A percentile compares a stretch with the other conserved stretches of the same genome.
phyloP scores from a whole-genome alignment of 1,140 invertebrate genomes.

The Aplysia californica region DNA sequence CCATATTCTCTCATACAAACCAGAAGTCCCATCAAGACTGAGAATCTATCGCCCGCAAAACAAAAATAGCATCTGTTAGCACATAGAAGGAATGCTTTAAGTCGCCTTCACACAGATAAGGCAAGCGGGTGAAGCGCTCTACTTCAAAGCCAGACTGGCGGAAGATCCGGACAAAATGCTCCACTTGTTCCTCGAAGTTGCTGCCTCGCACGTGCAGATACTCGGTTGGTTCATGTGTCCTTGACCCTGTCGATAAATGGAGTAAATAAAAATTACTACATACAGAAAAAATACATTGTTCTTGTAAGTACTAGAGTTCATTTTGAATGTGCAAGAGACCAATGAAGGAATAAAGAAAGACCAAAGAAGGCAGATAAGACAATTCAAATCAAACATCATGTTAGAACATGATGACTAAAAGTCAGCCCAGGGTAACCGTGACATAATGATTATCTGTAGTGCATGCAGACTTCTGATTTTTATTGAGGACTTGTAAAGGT shows the following conservation, averaged over 20 bases:
- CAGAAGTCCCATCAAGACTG: no score
- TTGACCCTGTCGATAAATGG: conserved; percentile 68
- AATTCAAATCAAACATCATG: not conserved
- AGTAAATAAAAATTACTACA: no score
- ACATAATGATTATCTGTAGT: no score
- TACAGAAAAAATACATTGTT: conserved; percentile 11
- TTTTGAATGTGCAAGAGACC: not conserved
- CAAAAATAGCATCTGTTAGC: conserved; percentile 87
- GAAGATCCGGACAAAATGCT: conserved; percentile 79
- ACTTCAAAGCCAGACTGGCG: conserved; percentile 79
- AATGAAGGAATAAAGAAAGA: not conserved
- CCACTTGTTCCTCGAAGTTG: conserved; percentile 83
- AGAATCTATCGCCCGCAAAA: conserved; percentile 66
- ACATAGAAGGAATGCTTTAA: conserved; percentile 91
- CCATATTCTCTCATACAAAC: no score
- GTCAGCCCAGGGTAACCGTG: not conserved
- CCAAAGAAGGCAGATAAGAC: not conserved
- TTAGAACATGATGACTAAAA: not conserved
- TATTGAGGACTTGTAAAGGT: no score
- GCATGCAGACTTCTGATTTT: no score
- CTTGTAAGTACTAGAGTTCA: not conserved
- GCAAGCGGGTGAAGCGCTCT: conserved; percentile 82
- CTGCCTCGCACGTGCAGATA: conserved; percentile 76
- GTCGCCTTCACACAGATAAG: conserved; percentile 95
- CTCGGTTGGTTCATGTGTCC: conserved; percentile 80